phyloP scores from a whole-genome alignment of 2,797 vertebrate genomes.

The Rhynchotus rufescens region DNA sequence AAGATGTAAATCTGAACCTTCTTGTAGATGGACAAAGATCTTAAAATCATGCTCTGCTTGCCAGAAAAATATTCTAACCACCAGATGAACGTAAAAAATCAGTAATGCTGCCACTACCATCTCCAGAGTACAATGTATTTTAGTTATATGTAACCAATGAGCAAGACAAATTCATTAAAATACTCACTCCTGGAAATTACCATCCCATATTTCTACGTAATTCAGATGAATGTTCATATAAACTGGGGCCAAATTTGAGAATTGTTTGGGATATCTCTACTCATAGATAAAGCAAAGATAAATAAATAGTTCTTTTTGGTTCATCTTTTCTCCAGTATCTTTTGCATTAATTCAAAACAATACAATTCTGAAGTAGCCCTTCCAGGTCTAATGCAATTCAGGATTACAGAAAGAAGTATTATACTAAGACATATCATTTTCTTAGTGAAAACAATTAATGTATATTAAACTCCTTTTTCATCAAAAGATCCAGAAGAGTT shows the following conservation, averaged over 20 bases:
- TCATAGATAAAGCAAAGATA: background rate
- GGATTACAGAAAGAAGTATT: background rate
- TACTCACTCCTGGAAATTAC: background rate
- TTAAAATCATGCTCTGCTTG: background rate
- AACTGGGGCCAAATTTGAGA: background rate
- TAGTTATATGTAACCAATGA: background rate
- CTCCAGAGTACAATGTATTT: background rate
- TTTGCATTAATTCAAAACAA: background rate
- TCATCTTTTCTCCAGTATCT: background rate
- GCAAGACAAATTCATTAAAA: background rate
- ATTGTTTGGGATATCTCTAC: background rate
- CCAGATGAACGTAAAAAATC: background rate
- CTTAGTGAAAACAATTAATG: background rate
- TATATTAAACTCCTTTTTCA: conserved; percentile 1
- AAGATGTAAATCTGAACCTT: background rate
- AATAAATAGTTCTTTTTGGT: background rate
- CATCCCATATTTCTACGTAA: background rate
- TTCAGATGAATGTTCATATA: background rate
- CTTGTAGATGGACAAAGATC: background rate
- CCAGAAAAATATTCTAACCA: background rate
- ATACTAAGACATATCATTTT: background rate
- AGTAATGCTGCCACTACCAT: too few relatives aligned
- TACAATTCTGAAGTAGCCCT: background rate
- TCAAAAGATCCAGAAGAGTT: background rate
- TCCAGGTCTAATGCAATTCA: background rate